These are phyloP conservation scores for Gadus macrocephalus DNA, from an alignment of 2,113 vertebrate species.

Conservation along the genomic window DNA sequence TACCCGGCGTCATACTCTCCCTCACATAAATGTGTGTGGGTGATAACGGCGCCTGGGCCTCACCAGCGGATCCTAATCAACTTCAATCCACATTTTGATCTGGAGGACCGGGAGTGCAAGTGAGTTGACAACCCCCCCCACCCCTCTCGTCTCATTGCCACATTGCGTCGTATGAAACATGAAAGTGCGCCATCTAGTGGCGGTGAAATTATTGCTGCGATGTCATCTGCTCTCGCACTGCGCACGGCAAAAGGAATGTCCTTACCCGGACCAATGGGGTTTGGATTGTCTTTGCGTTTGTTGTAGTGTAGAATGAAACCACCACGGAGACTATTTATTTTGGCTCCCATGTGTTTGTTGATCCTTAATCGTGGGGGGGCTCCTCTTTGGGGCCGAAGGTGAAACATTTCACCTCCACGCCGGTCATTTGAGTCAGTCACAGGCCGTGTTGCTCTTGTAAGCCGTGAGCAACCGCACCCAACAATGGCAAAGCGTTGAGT, in stretches of 20 bases:
- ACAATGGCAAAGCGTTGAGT: conserved; percentile 43
- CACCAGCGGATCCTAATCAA: conserved; percentile 98
- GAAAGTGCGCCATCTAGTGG: conserved; percentile 73
- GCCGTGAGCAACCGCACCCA: conserved; percentile 28
- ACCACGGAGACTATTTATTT: conserved; percentile 18
- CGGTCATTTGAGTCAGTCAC: conserved; percentile 4
- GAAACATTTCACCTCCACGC: not conserved
- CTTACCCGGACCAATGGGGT: conserved; percentile 18
- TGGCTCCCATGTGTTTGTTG: not conserved
- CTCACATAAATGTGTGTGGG: conserved; percentile 91
- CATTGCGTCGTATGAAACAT: conserved; percentile 42
- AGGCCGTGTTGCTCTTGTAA: conserved; percentile 37
- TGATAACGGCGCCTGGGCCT: conserved; percentile 89
- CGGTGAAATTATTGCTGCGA: not conserved
- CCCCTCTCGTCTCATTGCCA: not conserved
- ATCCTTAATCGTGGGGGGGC: not conserved
- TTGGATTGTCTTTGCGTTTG: conserved; percentile 26
- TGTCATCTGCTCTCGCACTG: conserved; percentile 11
- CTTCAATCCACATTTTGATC: conserved; percentile 99
- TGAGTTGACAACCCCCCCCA: conserved; percentile 70
- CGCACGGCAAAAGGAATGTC: conserved; percentile 36
- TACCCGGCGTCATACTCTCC: conserved; percentile 87
- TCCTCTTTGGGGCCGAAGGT: no score
- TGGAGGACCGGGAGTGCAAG: conserved; percentile 99
- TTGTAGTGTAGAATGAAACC: conserved; percentile 34